Percentiles rank a stretch among this genome's conserved stretches.
phyloP scores from a whole-genome alignment of 2,888 invertebrate genomes.

The Drosophila gaucha region DNA sequence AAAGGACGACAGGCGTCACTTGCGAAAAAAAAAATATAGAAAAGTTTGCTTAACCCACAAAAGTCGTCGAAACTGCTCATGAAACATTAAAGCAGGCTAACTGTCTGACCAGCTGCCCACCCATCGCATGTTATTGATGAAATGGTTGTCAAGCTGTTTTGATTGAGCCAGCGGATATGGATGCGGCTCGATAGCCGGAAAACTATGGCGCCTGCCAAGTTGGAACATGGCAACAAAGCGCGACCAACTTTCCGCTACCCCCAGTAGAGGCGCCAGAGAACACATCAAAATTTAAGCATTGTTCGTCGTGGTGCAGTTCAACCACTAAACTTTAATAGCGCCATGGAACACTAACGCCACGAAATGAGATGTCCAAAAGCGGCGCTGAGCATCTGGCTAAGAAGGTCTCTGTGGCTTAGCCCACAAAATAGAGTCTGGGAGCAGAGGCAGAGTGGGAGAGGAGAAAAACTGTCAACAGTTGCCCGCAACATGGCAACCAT shows the following conservation, averaged over 20 bases:
- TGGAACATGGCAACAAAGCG: conserved; percentile 18
- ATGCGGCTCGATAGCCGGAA: conserved; percentile 24
- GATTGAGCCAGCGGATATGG: conserved; percentile 35
- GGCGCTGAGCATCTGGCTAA: conserved; percentile 12
- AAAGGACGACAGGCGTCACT: conserved; percentile 11
- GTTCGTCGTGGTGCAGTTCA: conserved; percentile 11
- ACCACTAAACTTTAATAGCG: conserved; percentile 69
- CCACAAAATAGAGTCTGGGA: conserved; percentile 13
- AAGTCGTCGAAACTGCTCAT: conserved; percentile 30
- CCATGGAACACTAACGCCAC: conserved; percentile 29
- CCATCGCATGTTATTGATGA: conserved; percentile 64
- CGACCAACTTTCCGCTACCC: neutral
- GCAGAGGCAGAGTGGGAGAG: neutral
- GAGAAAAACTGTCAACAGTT: conserved; percentile 62
- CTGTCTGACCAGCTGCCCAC: conserved; percentile 1
- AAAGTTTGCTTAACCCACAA: conserved; percentile 49
- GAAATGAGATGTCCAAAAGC: conserved; percentile 42
- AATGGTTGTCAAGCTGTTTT: conserved; percentile 66
- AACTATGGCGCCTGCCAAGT: conserved; percentile 23
- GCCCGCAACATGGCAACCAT: conserved; percentile 56
- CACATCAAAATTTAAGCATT: conserved; percentile 53
- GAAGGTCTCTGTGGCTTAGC: conserved; percentile 17
- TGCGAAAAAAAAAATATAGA: conserved; percentile 7
- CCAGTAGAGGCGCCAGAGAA: conserved; percentile 37
- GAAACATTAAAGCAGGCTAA: conserved; percentile 32